These are phyloP conservation scores for Operophtera brumata DNA, from an alignment of 2,888 invertebrate species.

Conservation along the genomic window DNA sequence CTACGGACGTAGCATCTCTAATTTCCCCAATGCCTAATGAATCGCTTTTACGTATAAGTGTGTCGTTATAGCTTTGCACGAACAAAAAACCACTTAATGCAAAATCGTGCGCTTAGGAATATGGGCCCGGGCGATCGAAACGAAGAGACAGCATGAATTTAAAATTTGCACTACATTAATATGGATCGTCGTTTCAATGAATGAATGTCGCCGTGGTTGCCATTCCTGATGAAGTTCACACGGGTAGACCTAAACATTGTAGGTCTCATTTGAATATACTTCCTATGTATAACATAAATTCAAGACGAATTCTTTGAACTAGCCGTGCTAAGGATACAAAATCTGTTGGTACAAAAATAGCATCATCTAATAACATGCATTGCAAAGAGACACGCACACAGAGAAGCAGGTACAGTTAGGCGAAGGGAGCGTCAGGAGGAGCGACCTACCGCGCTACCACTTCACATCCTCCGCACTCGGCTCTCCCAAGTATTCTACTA, in stretches of 20 bases:
- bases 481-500: conserved; percentile 13
- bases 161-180: conserved; percentile 81
- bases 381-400: conserved; percentile 48
- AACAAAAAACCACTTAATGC: conserved; percentile 75
- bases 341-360: conserved; percentile 68
- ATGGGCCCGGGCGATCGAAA: conserved; percentile 69
- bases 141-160: conserved; percentile 75
- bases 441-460: conserved; percentile 23
- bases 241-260: conserved; percentile 76
- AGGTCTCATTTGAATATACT: conserved; percentile 78
- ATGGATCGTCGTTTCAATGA: conserved; percentile 80
- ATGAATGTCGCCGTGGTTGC: conserved; percentile 76
- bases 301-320: conserved; percentile 74
- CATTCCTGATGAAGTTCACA: conserved; percentile 80
- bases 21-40: conserved; percentile 61
- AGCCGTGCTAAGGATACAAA: conserved; percentile 73
- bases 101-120: conserved; percentile 76
- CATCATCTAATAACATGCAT: conserved; percentile 68
- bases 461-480: conserved; percentile 14
- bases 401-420: conserved; percentile 50
- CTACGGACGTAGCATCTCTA: conserved; percentile 56
- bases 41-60: conserved; percentile 61
- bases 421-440: conserved; percentile 35
- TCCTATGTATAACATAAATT: conserved; percentile 79
- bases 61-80: conserved; percentile 70